Evolutionary conservation across 1,140 invertebrate species (phyloP), one percentile per base, ranked within the genome.

Genomic region (Cyphomyrmex costatus): DNA sequence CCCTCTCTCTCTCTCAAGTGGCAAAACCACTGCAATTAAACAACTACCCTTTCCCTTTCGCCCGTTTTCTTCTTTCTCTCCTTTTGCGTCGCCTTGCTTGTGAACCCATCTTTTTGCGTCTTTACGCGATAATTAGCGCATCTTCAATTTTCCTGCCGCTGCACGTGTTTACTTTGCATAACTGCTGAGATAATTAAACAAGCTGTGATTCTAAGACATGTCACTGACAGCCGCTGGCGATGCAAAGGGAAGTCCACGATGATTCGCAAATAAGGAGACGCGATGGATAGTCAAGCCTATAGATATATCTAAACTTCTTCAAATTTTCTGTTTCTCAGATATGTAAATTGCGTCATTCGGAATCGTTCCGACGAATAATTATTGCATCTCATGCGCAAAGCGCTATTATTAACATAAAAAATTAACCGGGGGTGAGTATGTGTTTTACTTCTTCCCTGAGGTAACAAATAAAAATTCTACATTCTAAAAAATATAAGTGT

Each of bases 141-240:
- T 90, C 90, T 90, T 89, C 89, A 92, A 92, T 92, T 90, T 90
- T 86, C 87, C 66, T 73, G 58, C 65, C 71, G 46, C 76, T 80
- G 91, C 86, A 85, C 87, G 87, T 88, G 89, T 92, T 92, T 91
- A 85, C 87, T 90, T 90, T 88, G 73, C 91, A 84, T 88, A 92
- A 92, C 83, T 79, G 85, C 85, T 84, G 87, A 85, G 88, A 88
- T 91, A 92, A 92, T 92, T 92, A 92, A 91, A 90, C 87, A 90
- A 90, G 87, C 90, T 83, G 65, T 53, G 79, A 88, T 83, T 84
- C 82, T 74, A 74, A 49, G 76, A 85, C 74, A 30, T 78, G 82
- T 84, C 77, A 89, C 58, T 49, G 56, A 33, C 88, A 90, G 80
- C 56, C 53, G 58, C 33, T 53, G 74, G 19, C 30, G 53, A 58